Evolutionary conservation across 2,113 vertebrate species (phyloP).

Genomic region (Lamprologus lemairii): DNA sequence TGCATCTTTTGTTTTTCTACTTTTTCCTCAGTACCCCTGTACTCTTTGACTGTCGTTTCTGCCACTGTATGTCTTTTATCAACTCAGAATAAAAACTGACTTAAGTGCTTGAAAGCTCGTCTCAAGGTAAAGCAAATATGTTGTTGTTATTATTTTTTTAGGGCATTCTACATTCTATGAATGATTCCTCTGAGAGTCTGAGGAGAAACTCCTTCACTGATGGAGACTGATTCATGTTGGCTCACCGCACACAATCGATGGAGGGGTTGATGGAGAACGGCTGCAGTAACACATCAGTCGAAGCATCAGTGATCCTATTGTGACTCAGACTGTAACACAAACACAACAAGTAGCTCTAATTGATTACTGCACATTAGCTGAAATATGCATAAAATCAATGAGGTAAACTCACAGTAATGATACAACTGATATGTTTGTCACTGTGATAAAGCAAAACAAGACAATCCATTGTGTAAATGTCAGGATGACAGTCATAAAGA

Average conservation of each 20-base stretch:
- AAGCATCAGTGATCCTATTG: background rate
- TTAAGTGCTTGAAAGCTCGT: background rate
- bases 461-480: background rate
- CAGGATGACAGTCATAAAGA: background rate
- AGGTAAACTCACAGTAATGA: background rate
- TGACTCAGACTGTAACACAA: background rate
- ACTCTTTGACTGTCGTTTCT: background rate
- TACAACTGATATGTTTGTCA: background rate
- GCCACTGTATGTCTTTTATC: background rate
- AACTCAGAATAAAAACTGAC: background rate
- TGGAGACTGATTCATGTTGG: background rate
- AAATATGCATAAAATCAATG: background rate
- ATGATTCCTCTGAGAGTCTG: background rate
- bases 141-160: background rate
- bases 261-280: background rate
- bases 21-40: background rate
- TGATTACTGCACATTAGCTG: background rate
- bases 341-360: background rate
- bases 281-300: background rate
- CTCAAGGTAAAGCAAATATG: background rate
- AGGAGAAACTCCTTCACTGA: background rate
- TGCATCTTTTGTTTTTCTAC: background rate
- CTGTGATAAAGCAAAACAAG: background rate
- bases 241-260: background rate
- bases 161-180: background rate